phyloP scores from a whole-genome alignment of 2,113 vertebrate species.

The Tragelaphus scriptus region DNA sequence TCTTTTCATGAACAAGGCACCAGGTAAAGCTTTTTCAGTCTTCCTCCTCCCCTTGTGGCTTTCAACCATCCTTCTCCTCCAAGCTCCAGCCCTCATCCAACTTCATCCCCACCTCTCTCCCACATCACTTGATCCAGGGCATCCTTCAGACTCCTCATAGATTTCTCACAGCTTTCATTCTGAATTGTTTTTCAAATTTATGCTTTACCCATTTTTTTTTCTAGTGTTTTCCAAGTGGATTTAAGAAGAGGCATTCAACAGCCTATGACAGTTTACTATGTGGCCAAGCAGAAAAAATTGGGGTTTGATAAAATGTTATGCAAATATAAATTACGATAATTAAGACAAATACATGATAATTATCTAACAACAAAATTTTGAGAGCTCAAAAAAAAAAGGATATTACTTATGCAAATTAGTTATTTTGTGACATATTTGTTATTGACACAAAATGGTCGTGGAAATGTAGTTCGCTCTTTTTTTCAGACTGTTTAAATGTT shows the following conservation, averaged over 20 bases:
- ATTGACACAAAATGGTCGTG: neutral
- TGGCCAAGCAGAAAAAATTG: neutral
- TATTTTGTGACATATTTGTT: neutral
- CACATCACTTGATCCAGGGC: neutral
- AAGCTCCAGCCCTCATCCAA: neutral
- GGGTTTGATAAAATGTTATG: neutral
- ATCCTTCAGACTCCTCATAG: neutral
- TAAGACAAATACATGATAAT: neutral
- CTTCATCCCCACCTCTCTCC: neutral
- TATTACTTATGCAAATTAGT: neutral
- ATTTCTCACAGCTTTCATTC: neutral
- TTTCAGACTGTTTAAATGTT: neutral
- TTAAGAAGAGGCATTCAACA: neutral
- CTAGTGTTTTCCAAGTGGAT: neutral
- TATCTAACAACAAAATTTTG: neutral
- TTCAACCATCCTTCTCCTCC: neutral
- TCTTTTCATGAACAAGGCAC: neutral
- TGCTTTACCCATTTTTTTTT: neutral
- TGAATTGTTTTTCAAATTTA: neutral
- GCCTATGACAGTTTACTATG: neutral
- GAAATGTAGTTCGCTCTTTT: neutral
- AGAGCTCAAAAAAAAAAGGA: neutral
- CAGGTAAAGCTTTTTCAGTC: neutral
- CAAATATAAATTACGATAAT: neutral
- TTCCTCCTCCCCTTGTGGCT: fast-evolving